Conservation (phyloP, 2,113 vertebrate genomes). For the Spizaetus ornatus region DNA sequence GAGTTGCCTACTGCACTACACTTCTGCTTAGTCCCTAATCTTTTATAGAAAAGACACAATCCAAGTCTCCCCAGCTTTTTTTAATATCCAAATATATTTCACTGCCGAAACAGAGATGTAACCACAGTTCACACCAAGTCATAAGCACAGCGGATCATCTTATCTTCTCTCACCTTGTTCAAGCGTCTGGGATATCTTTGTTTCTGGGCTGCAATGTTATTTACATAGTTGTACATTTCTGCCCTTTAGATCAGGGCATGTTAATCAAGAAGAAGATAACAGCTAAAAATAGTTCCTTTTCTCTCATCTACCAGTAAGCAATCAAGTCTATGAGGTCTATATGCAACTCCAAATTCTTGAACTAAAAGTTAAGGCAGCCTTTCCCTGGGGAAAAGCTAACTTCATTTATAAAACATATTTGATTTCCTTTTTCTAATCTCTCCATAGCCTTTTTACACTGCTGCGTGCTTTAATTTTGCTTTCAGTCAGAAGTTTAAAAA, state of each 20-base stretch:
- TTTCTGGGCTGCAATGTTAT: background rate
- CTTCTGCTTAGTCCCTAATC: background rate
- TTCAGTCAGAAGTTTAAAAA: conserved; percentile 84
- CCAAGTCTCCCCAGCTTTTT: background rate
- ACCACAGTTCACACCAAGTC: background rate
- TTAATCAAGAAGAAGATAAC: background rate
- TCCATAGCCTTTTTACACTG: conserved; percentile 64
- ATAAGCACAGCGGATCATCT: background rate
- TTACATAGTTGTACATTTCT: background rate
- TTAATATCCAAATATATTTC: background rate
- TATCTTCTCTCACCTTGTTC: background rate
- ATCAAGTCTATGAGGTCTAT: conserved; percentile 1
- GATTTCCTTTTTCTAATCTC: conserved; percentile 74
- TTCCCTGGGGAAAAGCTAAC: conserved; percentile 65
- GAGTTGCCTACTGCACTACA: background rate
- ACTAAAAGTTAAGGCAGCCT: conserved; percentile 56
- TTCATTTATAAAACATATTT: conserved; percentile 75
- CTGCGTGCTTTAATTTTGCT: conserved; percentile 80
- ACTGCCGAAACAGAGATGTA: background rate
- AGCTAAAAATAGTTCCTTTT: conserved; percentile 3
- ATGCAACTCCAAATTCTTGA: conserved; percentile 23
- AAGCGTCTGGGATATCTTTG: background rate
- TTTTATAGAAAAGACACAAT: background rate
- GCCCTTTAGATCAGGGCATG: background rate
- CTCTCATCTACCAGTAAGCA: conserved; percentile 1